phyloP scores from a whole-genome alignment of 1,140 invertebrate species.

The Ostrea edulis region DNA sequence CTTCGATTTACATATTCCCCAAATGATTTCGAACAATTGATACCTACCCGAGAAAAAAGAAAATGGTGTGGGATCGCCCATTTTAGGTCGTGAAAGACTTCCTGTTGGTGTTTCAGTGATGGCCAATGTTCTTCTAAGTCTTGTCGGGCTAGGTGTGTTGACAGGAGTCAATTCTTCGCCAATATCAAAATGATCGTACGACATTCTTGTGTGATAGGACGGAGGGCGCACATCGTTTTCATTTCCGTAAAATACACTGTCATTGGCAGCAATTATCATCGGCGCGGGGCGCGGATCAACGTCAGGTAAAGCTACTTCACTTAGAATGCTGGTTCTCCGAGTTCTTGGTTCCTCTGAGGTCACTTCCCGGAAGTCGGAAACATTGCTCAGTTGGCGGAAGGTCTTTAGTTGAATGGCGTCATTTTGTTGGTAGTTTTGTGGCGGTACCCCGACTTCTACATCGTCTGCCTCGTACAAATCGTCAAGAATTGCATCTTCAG shows the following conservation, averaged over 20 bases:
- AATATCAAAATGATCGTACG: neutral
- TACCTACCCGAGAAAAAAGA: neutral
- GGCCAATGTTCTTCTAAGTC: neutral
- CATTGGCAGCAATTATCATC: neutral
- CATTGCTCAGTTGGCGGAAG: neutral
- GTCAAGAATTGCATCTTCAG: neutral
- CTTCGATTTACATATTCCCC: too few relatives aligned
- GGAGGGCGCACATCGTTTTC: neutral
- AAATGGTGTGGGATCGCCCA: constrained; percentile 1
- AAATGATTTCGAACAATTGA: neutral
- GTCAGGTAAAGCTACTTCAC: neutral
- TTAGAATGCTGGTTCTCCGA: constrained; percentile 12
- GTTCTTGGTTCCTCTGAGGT: neutral
- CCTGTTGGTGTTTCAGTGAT: neutral
- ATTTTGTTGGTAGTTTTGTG: neutral
- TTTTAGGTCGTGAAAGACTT: neutral
- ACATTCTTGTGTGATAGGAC: constrained; percentile 8
- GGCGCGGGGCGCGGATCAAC: neutral
- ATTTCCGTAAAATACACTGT: neutral
- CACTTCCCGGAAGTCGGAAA: neutral
- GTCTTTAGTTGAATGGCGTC: neutral
- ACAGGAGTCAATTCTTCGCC: neutral
- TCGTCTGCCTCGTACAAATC: constrained; percentile 27
- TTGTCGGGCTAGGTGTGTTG: neutral
- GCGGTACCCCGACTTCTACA: neutral